A percentile compares a stretch with the other conserved stretches of the same genome.
These are phyloP conservation scores for Ia io DNA, from an alignment of 2,113 vertebrate genomes.

Conservation along the genomic window DNA sequence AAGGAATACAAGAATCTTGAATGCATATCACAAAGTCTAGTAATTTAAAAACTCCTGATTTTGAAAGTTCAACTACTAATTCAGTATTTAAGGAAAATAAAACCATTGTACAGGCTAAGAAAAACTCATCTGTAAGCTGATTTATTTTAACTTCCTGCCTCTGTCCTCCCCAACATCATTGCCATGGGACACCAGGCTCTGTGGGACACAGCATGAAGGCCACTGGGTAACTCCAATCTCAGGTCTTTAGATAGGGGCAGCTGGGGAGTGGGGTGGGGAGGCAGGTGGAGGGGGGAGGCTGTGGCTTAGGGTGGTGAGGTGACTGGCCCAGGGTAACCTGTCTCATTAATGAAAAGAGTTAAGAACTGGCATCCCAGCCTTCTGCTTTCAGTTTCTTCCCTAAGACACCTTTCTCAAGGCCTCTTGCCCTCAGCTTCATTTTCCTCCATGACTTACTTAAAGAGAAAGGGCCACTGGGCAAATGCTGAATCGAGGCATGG, in stretches of 20 bases:
- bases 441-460: background rate
- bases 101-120: background rate
- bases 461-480: background rate
- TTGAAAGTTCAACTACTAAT: slow-evolving; percentile 21
- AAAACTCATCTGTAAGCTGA: background rate
- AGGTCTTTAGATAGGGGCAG: background rate
- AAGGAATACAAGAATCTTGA: background rate
- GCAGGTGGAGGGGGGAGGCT: too few relatives aligned
- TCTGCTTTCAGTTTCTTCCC: background rate
- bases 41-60: background rate
- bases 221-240: background rate
- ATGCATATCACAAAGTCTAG: background rate
- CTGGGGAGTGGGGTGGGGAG: too few relatives aligned
- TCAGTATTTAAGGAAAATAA: slow-evolving; percentile 16
- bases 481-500: background rate
- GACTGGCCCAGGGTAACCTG: background rate
- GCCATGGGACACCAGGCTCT: background rate
- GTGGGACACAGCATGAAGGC: background rate
- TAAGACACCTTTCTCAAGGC: background rate
- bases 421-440: background rate
- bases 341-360: background rate
- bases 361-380: background rate
- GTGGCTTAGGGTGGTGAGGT: background rate
- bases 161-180: background rate
- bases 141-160: background rate